Evolutionary conservation across 1,140 invertebrate genomes (phyloP).

Genomic region (Rhopalosiphum maidis): DNA sequence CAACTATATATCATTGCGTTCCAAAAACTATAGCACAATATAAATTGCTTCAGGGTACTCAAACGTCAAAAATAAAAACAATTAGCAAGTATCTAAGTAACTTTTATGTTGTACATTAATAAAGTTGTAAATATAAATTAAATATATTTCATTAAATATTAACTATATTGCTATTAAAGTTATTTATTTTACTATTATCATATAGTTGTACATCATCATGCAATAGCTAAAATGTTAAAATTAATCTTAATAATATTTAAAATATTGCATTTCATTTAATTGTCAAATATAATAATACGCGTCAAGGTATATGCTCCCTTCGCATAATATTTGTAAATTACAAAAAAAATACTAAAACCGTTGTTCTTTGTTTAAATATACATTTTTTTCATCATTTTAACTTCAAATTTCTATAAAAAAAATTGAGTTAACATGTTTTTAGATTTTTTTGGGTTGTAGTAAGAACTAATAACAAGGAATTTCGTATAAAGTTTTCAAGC

Average conservation of each 20-base stretch:
- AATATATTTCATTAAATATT: too few species aligned
- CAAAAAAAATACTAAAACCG: neutral
- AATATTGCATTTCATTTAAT: neutral
- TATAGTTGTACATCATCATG: neutral
- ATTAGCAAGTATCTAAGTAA: neutral
- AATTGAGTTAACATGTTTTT: neutral
- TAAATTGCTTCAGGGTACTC: neutral
- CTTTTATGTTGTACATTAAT: too few species aligned
- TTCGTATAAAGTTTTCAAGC: neutral
- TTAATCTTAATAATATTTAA: neutral
- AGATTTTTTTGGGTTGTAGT: neutral
- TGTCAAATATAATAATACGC: neutral
- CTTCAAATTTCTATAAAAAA: neutral
- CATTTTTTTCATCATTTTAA: neutral
- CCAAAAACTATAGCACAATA: neutral
- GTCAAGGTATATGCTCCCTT: rapidly evolving
- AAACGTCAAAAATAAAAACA: neutral
- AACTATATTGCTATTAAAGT: neutral
- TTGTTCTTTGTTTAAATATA: neutral
- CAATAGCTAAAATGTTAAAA: neutral
- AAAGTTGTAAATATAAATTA: too few species aligned
- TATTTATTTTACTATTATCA: neutral
- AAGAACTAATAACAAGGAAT: neutral
- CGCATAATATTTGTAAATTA: neutral
- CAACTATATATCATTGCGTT: neutral